Conservation (phyloP, 2,113 vertebrate species). For the Colossoma macropomum region DNA sequence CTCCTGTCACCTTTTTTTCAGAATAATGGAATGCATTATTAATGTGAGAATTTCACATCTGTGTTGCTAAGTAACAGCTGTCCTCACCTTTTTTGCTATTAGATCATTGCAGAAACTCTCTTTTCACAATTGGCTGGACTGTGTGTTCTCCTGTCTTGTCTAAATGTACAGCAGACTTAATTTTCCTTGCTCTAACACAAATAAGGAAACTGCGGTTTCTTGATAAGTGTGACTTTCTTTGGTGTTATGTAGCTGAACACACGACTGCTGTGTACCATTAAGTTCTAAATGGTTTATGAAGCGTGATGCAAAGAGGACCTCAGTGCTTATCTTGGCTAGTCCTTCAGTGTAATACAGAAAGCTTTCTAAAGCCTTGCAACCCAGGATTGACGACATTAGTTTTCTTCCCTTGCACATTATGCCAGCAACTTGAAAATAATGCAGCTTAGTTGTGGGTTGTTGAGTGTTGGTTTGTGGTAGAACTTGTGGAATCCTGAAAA, state of each 20-base stretch:
- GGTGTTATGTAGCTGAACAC: neutral
- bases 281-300: neutral
- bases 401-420: neutral
- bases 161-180: conserved; percentile 5
- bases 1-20: too few species aligned
- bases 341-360: neutral
- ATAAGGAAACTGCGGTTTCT: neutral
- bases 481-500: conserved; percentile 6
- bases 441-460: neutral
- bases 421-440: neutral
- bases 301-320: too few species aligned
- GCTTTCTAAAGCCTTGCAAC: neutral
- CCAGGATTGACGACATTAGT: neutral
- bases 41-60: neutral
- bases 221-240: neutral
- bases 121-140: conserved; percentile 9
- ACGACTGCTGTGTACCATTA: neutral
- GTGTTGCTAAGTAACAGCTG: conserved; percentile 44
- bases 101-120: neutral
- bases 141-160: neutral
- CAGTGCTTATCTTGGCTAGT: neutral
- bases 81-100: conserved; percentile 10
- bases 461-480: neutral
- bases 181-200: conserved; percentile 6
- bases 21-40: neutral